These are phyloP conservation scores for Hippocampus mohnikei DNA, from an alignment of 2,113 vertebrate species.

Conservation along the genomic window DNA sequence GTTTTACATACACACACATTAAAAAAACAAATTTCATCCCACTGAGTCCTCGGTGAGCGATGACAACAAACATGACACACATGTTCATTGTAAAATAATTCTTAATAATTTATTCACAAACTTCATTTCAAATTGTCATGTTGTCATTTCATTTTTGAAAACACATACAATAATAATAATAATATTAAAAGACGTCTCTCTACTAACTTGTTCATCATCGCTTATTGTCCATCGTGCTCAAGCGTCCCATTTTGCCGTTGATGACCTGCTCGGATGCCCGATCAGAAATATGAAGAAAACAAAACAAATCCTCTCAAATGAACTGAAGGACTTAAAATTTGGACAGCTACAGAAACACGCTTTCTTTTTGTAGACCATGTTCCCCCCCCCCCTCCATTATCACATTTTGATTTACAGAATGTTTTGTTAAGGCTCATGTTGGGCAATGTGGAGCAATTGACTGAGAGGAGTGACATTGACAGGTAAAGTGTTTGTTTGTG, in stretches of 20 bases:
- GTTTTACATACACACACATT: no score
- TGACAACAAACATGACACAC: conserved; percentile 35
- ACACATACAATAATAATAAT: conserved; percentile 74
- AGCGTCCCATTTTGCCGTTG: conserved; percentile 26
- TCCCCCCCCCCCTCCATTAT: conserved; percentile 26
- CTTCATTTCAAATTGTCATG: conserved; percentile 68
- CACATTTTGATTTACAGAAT: conserved; percentile 56
- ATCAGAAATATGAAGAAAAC: conserved; percentile 64
- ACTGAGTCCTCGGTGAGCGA: neutral
- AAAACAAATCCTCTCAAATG: conserved; percentile 52
- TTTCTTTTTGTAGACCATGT: conserved; percentile 47
- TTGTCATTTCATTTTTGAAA: conserved; percentile 51
- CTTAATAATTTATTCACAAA: conserved; percentile 81
- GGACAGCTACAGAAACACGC: conserved; percentile 65
- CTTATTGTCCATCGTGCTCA: conserved; percentile 22
- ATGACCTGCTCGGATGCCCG: conserved; percentile 57
- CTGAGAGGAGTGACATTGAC: conserved; percentile 19
- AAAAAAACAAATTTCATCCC: neutral
- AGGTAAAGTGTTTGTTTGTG: neutral
- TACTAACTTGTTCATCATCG: conserved; percentile 59
- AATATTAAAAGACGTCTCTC: conserved; percentile 68
- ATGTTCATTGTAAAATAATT: conserved; percentile 74
- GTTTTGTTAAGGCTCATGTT: conserved; percentile 75
- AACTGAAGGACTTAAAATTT: conserved; percentile 56
- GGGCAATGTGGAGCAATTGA: conserved; percentile 46